phyloP scores from a whole-genome alignment of 1,140 invertebrate species.

The Cecropterus lyciades region DNA sequence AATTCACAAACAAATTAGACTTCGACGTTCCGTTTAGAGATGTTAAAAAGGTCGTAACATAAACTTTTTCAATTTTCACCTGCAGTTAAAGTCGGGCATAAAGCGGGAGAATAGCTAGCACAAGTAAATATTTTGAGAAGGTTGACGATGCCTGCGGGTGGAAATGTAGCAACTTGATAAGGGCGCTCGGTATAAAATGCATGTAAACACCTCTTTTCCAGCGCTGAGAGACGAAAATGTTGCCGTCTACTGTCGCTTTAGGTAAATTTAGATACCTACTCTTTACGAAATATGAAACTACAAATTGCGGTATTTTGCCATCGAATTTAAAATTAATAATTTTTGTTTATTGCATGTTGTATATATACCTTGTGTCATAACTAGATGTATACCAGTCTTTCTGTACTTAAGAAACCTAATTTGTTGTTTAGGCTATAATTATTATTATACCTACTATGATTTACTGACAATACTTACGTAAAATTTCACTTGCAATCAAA shows the following conservation, averaged over 20 bases:
- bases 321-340: not conserved
- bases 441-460: no score
- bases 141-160: slow-evolving; percentile 71
- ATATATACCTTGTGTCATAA: no score
- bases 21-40: slow-evolving; percentile 59
- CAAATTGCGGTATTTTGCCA: not conserved
- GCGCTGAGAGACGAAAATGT: slow-evolving; percentile 55
- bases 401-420: no score
- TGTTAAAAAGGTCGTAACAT: slow-evolving; percentile 75
- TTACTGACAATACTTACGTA: no score
- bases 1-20: slow-evolving; percentile 59
- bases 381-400: no score
- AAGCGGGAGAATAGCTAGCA: slow-evolving; percentile 60
- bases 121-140: slow-evolving; percentile 75
- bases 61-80: slow-evolving; percentile 84
- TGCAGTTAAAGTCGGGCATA: slow-evolving; percentile 73
- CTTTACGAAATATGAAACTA: not conserved
- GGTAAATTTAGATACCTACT: slow-evolving; percentile 4
- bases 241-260: slow-evolving; percentile 48
- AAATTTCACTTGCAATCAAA: no score
- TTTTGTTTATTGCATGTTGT: no score
- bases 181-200: slow-evolving; percentile 70
- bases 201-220: slow-evolving; percentile 75
- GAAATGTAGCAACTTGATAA: slow-evolving; percentile 78
- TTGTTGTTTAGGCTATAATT: no score